phyloP scores from a whole-genome alignment of 35 echinoderm and acorn worm species.

The Ptychodera flava region DNA sequence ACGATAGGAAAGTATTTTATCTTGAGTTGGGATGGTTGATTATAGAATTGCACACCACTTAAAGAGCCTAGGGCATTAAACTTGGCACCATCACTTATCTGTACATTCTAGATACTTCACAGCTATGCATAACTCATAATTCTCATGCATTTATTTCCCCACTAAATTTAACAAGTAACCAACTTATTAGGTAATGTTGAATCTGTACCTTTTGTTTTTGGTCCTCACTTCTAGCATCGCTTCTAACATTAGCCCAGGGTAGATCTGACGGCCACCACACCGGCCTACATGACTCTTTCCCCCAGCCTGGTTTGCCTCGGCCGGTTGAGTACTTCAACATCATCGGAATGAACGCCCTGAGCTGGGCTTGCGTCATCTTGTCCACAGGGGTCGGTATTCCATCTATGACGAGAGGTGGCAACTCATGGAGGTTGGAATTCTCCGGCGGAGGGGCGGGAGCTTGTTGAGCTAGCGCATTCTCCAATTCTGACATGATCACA shows the following conservation, averaged over 20 bases:
- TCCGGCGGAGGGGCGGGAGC: conserved; percentile 47
- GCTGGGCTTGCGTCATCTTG: conserved; percentile 97
- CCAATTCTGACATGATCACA: conserved; percentile 67
- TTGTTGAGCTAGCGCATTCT: conserved; percentile 74
- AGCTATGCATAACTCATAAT: too few species aligned
- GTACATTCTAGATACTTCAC: too few species aligned
- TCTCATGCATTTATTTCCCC: too few species aligned
- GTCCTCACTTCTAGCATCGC: conserved; percentile 86
- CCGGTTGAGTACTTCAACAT: conserved; percentile 99
- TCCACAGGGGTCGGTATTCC: conserved; percentile 86
- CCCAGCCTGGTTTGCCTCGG: conserved; percentile 94
- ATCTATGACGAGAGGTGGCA: conserved; percentile 79
- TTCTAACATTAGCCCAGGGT: conserved; percentile 99
- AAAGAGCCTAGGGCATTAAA: too few species aligned
- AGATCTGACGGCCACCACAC: conserved; percentile 99
- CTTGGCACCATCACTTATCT: too few species aligned
- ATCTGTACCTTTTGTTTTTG: conserved; percentile 88
- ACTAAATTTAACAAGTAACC: too few species aligned
- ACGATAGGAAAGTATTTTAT: too few species aligned
- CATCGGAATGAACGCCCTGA: conserved; percentile 84
- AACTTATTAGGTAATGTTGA: too few species aligned
- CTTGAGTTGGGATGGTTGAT: too few species aligned
- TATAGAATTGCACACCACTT: too few species aligned
- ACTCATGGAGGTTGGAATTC: conserved; percentile 70
- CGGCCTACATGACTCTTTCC: conserved; percentile 89